Evolutionary conservation across 2,888 invertebrate species (phyloP).

Genomic region (Chalcosyrphus nemorum): DNA sequence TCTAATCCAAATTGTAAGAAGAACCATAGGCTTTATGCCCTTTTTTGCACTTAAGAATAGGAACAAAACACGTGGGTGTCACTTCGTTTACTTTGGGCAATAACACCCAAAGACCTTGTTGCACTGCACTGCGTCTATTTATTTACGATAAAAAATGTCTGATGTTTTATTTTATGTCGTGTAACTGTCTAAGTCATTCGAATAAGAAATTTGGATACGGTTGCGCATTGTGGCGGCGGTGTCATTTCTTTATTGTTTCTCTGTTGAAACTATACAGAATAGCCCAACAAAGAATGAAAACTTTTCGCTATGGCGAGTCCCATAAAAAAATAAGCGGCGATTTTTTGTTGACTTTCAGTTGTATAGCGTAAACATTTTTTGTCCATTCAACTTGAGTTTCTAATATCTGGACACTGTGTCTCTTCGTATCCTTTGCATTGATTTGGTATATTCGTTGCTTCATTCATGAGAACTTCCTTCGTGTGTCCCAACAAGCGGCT

Average conservation of each 20-base stretch:
- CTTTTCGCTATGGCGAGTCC: not conserved
- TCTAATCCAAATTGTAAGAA: no score
- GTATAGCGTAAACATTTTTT: conserved; percentile 1
- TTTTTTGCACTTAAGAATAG: no score
- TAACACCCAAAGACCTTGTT: no score
- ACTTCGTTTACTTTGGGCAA: no score
- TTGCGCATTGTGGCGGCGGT: conserved; percentile 5
- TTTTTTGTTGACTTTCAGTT: not conserved
- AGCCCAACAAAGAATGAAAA: conserved; percentile 43
- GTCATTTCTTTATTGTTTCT: conserved; percentile 35
- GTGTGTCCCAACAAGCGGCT: conserved; percentile 32
- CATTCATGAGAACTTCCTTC: conserved; percentile 49
- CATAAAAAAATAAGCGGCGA: conserved; percentile 43
- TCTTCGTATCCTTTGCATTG: conserved; percentile 8
- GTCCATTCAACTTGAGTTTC: not conserved
- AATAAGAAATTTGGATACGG: no score
- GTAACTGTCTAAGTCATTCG: no score
- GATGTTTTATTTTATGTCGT: no score
- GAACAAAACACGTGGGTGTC: no score
- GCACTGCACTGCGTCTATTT: no score
- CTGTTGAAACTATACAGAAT: conserved; percentile 27
- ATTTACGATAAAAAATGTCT: no score
- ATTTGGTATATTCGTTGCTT: conserved; percentile 9
- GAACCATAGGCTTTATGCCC: no score
- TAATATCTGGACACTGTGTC: conserved; percentile 9